Conservation (phyloP, 92 coral and sea anemone genomes). For the Micromussa lordhowensis region DNA sequence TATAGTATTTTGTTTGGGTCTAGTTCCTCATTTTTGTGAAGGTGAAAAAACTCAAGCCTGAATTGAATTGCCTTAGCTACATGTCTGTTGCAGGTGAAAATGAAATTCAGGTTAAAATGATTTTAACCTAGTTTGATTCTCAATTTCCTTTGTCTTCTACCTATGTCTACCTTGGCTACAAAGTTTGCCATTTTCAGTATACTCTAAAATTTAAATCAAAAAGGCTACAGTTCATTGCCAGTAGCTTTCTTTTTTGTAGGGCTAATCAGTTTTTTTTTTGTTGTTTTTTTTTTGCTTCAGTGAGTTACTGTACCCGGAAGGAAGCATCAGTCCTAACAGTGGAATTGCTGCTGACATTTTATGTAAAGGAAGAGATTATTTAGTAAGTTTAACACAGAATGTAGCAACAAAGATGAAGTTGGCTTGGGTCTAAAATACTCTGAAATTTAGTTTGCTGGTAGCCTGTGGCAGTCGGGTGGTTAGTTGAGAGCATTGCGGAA, state of each 20-base stretch:
- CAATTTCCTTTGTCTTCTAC: too few relatives aligned
- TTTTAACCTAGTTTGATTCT: too few relatives aligned
- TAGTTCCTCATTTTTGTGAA: too few relatives aligned
- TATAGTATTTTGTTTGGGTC: too few relatives aligned
- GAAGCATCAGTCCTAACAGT: slow-evolving; percentile 89
- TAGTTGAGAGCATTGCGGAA: too few relatives aligned
- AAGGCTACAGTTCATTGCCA: too few relatives aligned
- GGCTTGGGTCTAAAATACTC: not conserved
- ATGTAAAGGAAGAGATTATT: slow-evolving; percentile 94
- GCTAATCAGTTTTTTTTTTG: not conserved
- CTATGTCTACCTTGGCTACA: not conserved
- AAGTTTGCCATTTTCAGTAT: not conserved
- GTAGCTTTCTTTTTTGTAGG: not conserved
- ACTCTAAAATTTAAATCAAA: too few relatives aligned
- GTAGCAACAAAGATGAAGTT: not conserved
- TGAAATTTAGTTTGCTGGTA: not conserved
- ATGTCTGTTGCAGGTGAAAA: too few relatives aligned
- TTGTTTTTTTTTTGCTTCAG: slow-evolving; percentile 44
- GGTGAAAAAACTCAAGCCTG: too few relatives aligned
- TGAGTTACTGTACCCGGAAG: slow-evolving; percentile 92
- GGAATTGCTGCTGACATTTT: slow-evolving; percentile 88
- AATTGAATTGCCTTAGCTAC: too few relatives aligned
- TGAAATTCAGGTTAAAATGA: too few relatives aligned
- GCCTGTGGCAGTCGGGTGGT: too few relatives aligned
- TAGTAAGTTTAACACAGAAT: slow-evolving; percentile 67